Base-by-base conservation (phyloP, 2,797 vertebrate genomes). In the Oreonectes daqikongensis region DNA sequence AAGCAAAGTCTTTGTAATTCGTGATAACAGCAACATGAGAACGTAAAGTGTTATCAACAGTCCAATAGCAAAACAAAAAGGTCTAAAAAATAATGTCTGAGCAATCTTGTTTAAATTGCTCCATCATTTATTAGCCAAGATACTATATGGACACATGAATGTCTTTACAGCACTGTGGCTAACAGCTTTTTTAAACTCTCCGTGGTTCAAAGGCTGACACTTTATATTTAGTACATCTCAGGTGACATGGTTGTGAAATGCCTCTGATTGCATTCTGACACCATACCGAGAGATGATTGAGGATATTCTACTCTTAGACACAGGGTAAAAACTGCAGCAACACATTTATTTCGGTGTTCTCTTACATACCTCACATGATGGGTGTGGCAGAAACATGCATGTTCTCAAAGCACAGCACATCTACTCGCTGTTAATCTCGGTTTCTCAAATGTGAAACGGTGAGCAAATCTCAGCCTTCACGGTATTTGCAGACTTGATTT, bases 141-240 rank as follows among this genome's bases (percentile, higher is more conserved):
- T 28, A 66, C 30, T 20, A 11, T 26, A 22, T 22, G 10, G 24
- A 26, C 11, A 24, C 28, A 15, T 20, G 38, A 35, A 35, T 35
- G 35, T 35, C 35, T 57, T 78, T 70, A 69, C 18, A 18, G 20
- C 57, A 77, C 79, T 48, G 69, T 20, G 22, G 50, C 7, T 65
- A 63, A 67, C 65, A 61, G 42, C 38, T n/a, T 44, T 71, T 71
- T 69, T 70, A 50, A 68, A 32, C 52, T 14, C 40, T 46, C 6
- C 12, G 71, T 40, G 26, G 69, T 81, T 82, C 78, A 80, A 79
- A 80, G 73, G 69, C 72, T 46, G 22, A n/a, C 32, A 35, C 76
- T 82, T 79, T 81, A 81, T 83, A 81, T 83, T 74, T 82, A 85
- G 84, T 60, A 53, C 18, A 64, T 66, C 77, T 85, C 78, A 82